Percentiles rank a stretch among this genome's conserved stretches.
Conservation (phyloP, 1,140 invertebrate genomes). For the Ditylenchus dipsaci region DNA sequence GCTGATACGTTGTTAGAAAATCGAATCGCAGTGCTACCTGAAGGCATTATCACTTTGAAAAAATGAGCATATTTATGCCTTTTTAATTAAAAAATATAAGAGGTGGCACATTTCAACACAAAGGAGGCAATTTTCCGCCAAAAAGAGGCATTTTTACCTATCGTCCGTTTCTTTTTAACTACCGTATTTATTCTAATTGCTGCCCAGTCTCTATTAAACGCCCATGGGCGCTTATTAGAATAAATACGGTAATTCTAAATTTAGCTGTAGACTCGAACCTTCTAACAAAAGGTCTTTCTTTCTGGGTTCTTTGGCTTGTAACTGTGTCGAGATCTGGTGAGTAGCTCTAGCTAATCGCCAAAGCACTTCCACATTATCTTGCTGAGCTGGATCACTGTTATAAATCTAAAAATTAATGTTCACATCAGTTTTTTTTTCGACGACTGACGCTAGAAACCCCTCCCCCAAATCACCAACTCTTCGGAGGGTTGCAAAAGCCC, state of each 20-base stretch:
- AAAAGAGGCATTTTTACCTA: too few species aligned
- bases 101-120: too few species aligned
- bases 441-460: not conserved
- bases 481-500: too few species aligned
- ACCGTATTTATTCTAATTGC: too few species aligned
- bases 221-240: too few species aligned
- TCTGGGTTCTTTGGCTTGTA: constrained; percentile 23
- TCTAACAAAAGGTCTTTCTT: constrained; percentile 23
- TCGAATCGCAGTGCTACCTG: too few species aligned
- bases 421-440: not conserved
- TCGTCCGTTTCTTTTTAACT: not conserved
- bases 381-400: constrained; percentile 11
- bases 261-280: constrained; percentile 1
- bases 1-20: too few species aligned
- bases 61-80: too few species aligned
- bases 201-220: too few species aligned
- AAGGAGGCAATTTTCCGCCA: constrained; percentile 1
- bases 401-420: constrained; percentile 3
- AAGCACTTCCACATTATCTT: constrained; percentile 14
- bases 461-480: not conserved
- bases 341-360: constrained; percentile 31
- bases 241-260: too few species aligned
- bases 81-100: too few species aligned
- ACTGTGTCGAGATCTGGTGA: constrained; percentile 5
- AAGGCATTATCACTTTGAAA: too few species aligned